These are phyloP conservation scores for Amphiprion clarkii DNA, from an alignment of 2,797 vertebrate genomes.

Conservation along the genomic window DNA sequence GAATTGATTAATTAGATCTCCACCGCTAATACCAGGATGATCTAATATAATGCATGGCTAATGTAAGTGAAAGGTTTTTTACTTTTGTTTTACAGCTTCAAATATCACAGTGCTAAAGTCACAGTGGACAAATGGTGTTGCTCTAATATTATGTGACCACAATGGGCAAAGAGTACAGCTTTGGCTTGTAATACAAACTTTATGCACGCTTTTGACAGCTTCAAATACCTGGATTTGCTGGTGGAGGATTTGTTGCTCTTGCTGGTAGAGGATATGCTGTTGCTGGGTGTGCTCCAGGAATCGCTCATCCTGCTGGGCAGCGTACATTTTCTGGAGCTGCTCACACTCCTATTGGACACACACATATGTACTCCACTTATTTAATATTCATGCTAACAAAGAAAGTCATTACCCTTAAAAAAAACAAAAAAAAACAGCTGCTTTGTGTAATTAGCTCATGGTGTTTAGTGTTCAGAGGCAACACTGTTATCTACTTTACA, in stretches of 20 bases:
- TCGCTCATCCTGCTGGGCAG: slow-evolving; percentile 92
- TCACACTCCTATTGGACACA: slow-evolving; percentile 91
- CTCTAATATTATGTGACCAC: too few species aligned
- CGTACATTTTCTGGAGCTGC: slow-evolving; percentile 98
- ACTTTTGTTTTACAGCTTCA: background rate
- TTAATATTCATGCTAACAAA: background rate
- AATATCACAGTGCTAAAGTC: background rate
- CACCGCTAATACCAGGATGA: too few species aligned
- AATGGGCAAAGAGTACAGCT: background rate
- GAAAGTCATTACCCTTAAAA: background rate
- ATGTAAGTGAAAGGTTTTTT: background rate
- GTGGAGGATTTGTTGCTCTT: slow-evolving; percentile 91
- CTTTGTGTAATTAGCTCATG: background rate
- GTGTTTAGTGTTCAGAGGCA: background rate
- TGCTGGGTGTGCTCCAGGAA: slow-evolving; percentile 97
- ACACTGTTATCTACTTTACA: background rate
- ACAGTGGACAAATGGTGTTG: too few species aligned
- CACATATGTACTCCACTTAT: slow-evolving; percentile 6
- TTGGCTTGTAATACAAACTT: background rate
- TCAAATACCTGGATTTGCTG: slow-evolving; percentile 81
- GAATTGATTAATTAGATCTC: background rate
- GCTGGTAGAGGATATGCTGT: slow-evolving; percentile 97
- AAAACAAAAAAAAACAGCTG: background rate
- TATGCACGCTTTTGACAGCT: background rate
- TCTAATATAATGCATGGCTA: too few species aligned